A percentile compares a stretch with the other conserved stretches of the same genome.
These are phyloP conservation scores for Aptenodytes forsteri DNA, from an alignment of 2,113 vertebrate genomes.

Conservation along the genomic window DNA sequence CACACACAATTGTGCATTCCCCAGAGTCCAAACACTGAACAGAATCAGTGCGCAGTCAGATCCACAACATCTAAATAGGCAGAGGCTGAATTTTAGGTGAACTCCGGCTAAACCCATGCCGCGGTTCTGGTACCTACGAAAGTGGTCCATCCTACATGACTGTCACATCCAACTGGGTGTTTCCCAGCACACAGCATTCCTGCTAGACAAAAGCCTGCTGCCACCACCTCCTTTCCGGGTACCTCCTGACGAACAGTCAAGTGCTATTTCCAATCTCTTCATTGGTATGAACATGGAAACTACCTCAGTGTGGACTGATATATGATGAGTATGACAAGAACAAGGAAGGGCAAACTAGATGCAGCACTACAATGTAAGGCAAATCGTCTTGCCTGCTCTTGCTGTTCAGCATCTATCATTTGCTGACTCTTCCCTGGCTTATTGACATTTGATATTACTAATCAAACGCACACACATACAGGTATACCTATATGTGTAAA, in stretches of 20 bases:
- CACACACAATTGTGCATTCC: neutral
- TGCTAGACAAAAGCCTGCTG: neutral
- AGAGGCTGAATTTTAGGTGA: neutral
- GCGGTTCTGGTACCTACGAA: neutral
- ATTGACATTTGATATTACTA: neutral
- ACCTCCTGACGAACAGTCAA: neutral
- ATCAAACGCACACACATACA: neutral
- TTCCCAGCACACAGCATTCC: neutral
- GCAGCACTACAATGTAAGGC: neutral
- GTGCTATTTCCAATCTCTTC: neutral
- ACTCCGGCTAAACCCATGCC: neutral
- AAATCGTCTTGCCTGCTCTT: neutral
- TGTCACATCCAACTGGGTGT: neutral
- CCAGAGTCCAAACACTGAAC: neutral
- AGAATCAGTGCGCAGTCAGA: neutral
- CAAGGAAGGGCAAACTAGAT: neutral
- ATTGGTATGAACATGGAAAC: neutral
- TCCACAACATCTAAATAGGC: neutral
- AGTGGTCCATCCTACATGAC: neutral
- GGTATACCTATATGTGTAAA: neutral
- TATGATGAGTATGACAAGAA: neutral
- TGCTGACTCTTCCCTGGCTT: neutral
- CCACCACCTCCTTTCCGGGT: neutral
- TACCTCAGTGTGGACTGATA: neutral
- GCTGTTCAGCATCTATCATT: neutral